Evolutionary conservation across 2,113 vertebrate genomes (phyloP).

Genomic region (Rhizomys pruinosus): DNA sequence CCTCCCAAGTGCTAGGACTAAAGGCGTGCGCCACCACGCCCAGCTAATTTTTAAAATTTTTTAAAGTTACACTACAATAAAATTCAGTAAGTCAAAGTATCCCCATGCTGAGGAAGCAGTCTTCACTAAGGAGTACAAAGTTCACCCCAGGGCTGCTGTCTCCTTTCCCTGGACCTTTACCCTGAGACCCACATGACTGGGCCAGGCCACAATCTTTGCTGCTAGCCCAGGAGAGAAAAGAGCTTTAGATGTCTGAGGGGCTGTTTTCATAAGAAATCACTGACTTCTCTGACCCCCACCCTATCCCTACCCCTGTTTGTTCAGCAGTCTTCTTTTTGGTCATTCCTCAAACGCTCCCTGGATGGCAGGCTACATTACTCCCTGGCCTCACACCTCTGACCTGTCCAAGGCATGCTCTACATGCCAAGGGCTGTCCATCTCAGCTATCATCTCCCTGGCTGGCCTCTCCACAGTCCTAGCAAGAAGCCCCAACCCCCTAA

Average conservation of each 20-base stretch:
- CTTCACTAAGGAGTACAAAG: not conserved
- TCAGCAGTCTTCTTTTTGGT: constrained; percentile 12
- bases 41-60: constrained; percentile 55
- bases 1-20: too few relatives aligned
- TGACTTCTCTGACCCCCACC: constrained; percentile 17
- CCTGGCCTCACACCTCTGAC: not conserved
- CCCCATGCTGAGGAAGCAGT: not conserved
- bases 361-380: not conserved
- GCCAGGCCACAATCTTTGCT: not conserved
- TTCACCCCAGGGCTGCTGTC: not conserved
- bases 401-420: not conserved
- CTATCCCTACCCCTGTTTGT: not conserved
- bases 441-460: not conserved
- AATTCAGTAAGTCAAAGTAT: constrained; percentile 65
- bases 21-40: too few relatives aligned
- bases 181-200: not conserved
- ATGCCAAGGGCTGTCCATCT: not conserved
- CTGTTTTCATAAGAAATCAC: constrained; percentile 16
- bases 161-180: not conserved
- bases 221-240: not conserved
- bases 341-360: constrained; percentile 5
- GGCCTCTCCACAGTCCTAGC: not conserved
- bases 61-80: constrained; percentile 36
- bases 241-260: not conserved
- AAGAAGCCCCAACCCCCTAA: not conserved